Evolutionary conservation across 2,888 invertebrate genomes (phyloP).

Genomic region (Sceliomorpha sp.): DNA sequence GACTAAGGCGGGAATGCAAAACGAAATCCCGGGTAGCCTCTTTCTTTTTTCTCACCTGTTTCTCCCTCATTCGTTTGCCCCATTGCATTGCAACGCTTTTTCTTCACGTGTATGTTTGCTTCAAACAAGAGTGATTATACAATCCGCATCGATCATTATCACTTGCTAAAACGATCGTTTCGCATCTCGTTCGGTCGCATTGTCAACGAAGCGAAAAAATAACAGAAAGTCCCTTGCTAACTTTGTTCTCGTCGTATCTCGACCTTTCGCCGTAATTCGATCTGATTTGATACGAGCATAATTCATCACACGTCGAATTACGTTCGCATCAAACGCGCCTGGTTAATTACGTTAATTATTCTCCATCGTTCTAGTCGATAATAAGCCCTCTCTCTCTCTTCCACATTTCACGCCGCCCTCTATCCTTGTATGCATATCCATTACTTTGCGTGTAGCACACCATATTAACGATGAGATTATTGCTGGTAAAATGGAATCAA

Average conservation of each 20-base stretch:
- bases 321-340: too few species aligned
- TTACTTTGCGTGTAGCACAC: too few species aligned
- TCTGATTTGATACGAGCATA: too few species aligned
- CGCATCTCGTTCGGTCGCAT: constrained; percentile 8
- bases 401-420: neutral
- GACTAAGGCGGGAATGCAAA: constrained; percentile 69
- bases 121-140: constrained; percentile 2
- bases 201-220: constrained; percentile 6
- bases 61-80: neutral
- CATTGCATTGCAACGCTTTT: constrained; percentile 7
- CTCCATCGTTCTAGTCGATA: neutral
- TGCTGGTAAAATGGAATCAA: too few species aligned
- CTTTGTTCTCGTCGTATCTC: too few species aligned
- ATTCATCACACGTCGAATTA: too few species aligned
- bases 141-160: constrained; percentile 6
- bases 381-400: neutral
- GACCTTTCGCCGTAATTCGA: too few species aligned
- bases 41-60: constrained; percentile 17
- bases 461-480: too few species aligned
- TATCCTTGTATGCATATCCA: too few species aligned
- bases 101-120: neutral
- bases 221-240: neutral
- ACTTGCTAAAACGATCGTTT: constrained; percentile 2
- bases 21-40: constrained; percentile 62
- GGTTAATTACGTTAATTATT: too few species aligned